Evolutionary conservation across 1,140 invertebrate genomes (phyloP).

Genomic region (Gryon sp.): DNA sequence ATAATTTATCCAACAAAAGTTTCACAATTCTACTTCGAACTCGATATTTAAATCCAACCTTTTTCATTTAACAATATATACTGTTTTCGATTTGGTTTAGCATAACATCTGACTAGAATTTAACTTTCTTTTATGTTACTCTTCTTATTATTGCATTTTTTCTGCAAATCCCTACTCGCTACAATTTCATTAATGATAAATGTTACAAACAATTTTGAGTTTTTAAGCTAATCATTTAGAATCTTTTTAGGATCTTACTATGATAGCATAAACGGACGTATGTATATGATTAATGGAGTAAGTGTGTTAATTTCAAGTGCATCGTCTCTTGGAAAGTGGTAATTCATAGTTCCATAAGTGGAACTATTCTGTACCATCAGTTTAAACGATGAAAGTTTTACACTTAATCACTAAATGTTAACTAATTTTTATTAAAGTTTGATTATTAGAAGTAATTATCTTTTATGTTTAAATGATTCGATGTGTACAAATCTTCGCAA

Average conservation of each 20-base stretch:
- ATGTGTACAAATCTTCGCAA: no score
- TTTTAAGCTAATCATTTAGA: no score
- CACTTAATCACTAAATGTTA: not conserved
- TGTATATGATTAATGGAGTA: slow-evolving; percentile 25
- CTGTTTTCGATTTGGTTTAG: no score
- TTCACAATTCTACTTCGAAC: slow-evolving; percentile 4
- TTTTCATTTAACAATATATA: no score
- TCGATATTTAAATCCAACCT: no score
- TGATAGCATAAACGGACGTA: slow-evolving; percentile 42
- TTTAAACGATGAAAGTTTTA: slow-evolving; percentile 19
- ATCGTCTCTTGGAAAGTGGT: slow-evolving; percentile 39
- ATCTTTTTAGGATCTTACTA: no score
- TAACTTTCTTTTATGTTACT: not conserved
- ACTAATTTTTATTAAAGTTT: not conserved
- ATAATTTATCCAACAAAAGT: not conserved
- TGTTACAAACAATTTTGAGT: no score
- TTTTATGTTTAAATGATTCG: no score
- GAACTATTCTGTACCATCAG: slow-evolving; percentile 2
- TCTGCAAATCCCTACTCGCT: no score
- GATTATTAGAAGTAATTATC: not conserved
- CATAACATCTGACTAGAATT: no score
- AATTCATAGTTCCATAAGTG: slow-evolving; percentile 39
- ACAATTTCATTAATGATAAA: slow-evolving; percentile 8
- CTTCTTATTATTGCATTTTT: not conserved
- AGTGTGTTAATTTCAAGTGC: slow-evolving; percentile 41